phyloP scores from a whole-genome alignment of 1,140 invertebrate species.

The Magallana angulata region DNA sequence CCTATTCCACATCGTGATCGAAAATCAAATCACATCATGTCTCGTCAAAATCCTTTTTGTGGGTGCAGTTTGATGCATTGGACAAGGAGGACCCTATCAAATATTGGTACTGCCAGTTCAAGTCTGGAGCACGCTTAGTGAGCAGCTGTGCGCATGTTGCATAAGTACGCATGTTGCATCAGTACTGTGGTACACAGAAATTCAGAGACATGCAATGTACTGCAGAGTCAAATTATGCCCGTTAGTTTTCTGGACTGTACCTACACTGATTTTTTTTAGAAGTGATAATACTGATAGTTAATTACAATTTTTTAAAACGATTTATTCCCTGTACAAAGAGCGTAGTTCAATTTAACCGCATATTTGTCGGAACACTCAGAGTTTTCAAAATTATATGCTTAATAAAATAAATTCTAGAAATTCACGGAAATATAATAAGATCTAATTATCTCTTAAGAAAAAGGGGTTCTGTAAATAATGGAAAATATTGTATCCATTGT shows the following conservation, averaged over 20 bases:
- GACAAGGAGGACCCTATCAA: neutral
- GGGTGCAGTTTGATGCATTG: neutral
- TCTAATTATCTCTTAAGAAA: neutral
- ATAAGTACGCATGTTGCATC: neutral
- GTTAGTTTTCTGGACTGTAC: neutral
- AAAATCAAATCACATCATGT: neutral
- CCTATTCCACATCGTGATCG: neutral
- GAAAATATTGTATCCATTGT: neutral
- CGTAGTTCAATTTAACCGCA: conserved; percentile 1
- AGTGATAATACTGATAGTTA: neutral
- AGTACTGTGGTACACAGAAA: neutral
- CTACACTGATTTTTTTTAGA: neutral
- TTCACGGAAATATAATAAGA: neutral
- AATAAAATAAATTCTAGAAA: neutral
- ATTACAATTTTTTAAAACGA: neutral
- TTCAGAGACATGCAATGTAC: neutral
- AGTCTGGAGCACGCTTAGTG: neutral
- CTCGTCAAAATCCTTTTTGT: neutral
- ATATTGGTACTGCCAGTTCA: neutral
- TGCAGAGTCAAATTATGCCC: neutral
- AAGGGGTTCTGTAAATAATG: neutral
- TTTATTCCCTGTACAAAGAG: neutral
- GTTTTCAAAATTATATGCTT: neutral
- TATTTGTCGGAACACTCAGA: neutral
- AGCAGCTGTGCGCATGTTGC: neutral